Percentiles rank a stretch among this genome's conserved stretches.
These are phyloP conservation scores for Henicopernis longicauda DNA, from an alignment of 2,113 vertebrate genomes.

Conservation along the genomic window DNA sequence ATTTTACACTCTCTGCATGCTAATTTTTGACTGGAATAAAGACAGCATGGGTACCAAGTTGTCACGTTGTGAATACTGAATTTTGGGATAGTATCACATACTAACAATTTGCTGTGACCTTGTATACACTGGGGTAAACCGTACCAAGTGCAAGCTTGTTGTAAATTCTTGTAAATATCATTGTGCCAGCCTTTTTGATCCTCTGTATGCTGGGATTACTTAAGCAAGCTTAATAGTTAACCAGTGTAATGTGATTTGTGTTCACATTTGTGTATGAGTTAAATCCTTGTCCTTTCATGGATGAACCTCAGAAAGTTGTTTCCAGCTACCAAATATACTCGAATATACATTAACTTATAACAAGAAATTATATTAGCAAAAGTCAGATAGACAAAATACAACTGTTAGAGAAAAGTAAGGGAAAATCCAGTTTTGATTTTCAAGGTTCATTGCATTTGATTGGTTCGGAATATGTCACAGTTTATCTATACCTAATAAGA, in stretches of 20 bases:
- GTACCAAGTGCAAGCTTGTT: not conserved
- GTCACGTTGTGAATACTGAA: not conserved
- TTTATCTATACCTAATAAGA: not conserved
- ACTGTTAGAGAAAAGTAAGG: not conserved
- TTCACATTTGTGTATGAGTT: not conserved
- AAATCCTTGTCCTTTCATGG: not conserved
- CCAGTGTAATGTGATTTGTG: not conserved
- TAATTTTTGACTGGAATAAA: not conserved
- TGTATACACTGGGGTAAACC: not conserved
- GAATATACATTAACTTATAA: not conserved
- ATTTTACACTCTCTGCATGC: not conserved
- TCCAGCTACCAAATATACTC: not conserved
- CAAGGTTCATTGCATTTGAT: not conserved
- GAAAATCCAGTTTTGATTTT: not conserved
- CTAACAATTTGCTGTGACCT: not conserved
- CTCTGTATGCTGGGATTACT: not conserved
- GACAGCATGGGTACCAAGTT: not conserved
- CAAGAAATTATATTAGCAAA: not conserved
- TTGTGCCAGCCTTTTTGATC: not conserved
- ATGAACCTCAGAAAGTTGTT: not conserved
- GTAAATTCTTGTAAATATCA: not conserved
- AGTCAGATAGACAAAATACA: not conserved
- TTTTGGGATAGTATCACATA: not conserved
- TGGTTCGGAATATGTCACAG: not conserved
- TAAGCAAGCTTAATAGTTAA: not conserved